Evolutionary conservation across 2,888 invertebrate species (phyloP), one percentile per base, ranked within the genome.

Genomic region (Nemoura dubitans): DNA sequence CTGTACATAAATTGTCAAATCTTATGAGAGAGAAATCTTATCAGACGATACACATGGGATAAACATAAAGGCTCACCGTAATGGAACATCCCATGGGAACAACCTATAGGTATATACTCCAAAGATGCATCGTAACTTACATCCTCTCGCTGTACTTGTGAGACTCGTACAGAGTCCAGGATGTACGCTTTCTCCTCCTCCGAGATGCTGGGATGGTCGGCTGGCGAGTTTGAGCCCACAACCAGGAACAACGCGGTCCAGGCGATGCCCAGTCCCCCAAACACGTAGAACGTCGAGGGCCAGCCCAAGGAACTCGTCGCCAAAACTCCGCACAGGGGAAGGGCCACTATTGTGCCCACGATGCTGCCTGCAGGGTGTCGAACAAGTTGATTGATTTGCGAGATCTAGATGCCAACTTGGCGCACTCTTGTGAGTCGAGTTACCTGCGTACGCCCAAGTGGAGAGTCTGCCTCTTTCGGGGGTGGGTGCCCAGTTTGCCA

Each of bases 241-340:
- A 94, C 90, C 0, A 93, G 91, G 92, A 95, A 96, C 89, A 90
- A 87, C 90, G 90, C n/a, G 0, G 86, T 77, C 95, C 96, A 96
- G 0, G 93, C 28, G 0, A 94, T 90, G 0, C 95, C 95, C 0
- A 94, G 90, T 6, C 92, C 92, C 0, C 96, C 96, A 89, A 95
- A 95, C 0, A 94, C 91, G 90, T 97, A 97, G 91, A 97, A 97
- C 87, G 95, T 95, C 7, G 95, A 94, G 0, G 95, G 95, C 97
- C 97, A 97, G 0, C 97, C 97, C 89, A 94, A 92, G 0, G 91
- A 89, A 0, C 95, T 94, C 0, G 94, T 94, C 0, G 96, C 93
- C 80, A 97, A 92, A 0, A 94, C 92, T 0, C 97, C 97, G n/a
- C 96, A 95, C 28, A 94, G 91, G 21, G 95, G 93, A 90, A 97